Evolutionary conservation across 2,113 vertebrate species (phyloP), one percentile per base, ranked within the genome.

Genomic region (Rhegmatorhina hoffmannsi): DNA sequence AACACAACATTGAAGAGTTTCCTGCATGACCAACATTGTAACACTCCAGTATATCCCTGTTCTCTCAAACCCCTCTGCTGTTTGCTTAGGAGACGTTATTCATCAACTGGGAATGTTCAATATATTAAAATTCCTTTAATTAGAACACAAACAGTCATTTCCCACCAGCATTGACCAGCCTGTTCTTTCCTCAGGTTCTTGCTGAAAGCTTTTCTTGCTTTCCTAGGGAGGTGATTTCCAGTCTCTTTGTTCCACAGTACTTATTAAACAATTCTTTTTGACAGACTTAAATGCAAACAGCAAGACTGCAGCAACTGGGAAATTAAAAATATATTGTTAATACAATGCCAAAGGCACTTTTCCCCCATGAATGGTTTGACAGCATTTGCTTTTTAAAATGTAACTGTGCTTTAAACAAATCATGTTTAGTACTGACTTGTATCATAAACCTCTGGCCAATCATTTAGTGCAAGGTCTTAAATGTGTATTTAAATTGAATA

Each of bases 271-370:
- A 90, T 92, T 93, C 80, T 55, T 86, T 92, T 78, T 95, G 94
- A 94, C 90, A 91, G 59, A 55, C 89, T 96, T 87, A 89, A 97
- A 94, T 76, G 77, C 90, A 96, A 96, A 76, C 85, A 96, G 91
- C 33, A 82, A 94, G 68, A 53, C 49, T 67, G 44, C 58, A 92
- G 88, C 82, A 69, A 95, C 59, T 47, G 93, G 68, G 92, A 96
- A 92, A 94, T 91, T 84, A 90, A 95, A 93, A 90, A 59, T 94
- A 88, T 89, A 95, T 92, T 79, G 80, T 79, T 95, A 91, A 93
- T 80, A 33, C 80, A 78, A 82, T 50, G 84, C 90, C 75, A 81
- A 85, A 81, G 87, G 84, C 26, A 1, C 17, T 94, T 84, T 83
- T 85, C 58, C 14, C 62, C 50, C 43, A 7, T 50, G 60, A 91